Conservation (phyloP, 2,888 invertebrate genomes). For the Aporophyla nigra region DNA sequence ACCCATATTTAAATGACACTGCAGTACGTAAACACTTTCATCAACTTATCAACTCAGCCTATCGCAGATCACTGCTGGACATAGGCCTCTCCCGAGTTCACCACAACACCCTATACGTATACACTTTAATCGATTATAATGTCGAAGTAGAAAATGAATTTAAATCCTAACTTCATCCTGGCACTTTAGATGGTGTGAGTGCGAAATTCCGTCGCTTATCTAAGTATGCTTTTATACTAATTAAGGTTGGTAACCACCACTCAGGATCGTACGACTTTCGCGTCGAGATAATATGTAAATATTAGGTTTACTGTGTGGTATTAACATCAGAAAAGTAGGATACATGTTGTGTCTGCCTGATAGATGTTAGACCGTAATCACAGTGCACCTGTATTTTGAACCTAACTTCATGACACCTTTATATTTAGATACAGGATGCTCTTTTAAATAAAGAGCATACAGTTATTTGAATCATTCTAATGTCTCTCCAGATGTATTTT, state of each 20-base stretch:
- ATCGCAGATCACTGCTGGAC: too few species aligned
- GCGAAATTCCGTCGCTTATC: conserved; percentile 45
- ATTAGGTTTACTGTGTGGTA: conserved; percentile 30
- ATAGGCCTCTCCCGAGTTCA: too few species aligned
- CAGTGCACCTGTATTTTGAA: conserved; percentile 1
- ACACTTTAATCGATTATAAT: conserved; percentile 24
- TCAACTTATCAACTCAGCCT: too few species aligned
- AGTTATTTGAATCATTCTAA: background rate
- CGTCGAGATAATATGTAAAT: conserved; percentile 41
- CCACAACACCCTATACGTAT: too few species aligned
- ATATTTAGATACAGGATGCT: too few species aligned
- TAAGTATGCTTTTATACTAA: conserved; percentile 70
- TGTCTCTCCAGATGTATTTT: background rate
- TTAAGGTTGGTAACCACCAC: conserved; percentile 68
- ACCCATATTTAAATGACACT: background rate
- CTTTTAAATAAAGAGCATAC: background rate
- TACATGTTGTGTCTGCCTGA: conserved; percentile 3
- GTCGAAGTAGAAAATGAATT: conserved; percentile 20
- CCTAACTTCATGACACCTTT: background rate
- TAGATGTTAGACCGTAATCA: conserved; percentile 6
- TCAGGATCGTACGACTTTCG: conserved; percentile 58
- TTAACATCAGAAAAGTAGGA: conserved; percentile 23
- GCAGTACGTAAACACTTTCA: background rate
- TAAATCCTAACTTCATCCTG: conserved; percentile 29
- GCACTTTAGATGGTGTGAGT: conserved; percentile 41